phyloP scores from a whole-genome alignment of 2,797 vertebrate species.

The Linurgus olivaceus region DNA sequence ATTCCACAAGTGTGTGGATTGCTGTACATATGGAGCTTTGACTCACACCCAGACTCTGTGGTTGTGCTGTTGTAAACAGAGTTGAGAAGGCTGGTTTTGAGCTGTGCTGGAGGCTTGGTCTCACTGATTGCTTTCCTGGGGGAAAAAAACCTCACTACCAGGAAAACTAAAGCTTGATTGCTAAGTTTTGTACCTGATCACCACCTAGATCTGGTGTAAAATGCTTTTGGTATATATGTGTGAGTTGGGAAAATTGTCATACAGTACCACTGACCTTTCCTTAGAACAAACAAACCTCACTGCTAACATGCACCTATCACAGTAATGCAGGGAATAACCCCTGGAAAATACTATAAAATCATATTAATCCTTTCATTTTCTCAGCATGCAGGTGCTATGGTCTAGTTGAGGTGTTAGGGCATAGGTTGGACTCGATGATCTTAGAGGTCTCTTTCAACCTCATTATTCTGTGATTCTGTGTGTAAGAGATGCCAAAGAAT shows the following conservation, averaged over 20 bases:
- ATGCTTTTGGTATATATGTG: background rate
- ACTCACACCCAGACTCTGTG: background rate
- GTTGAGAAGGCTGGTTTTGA: background rate
- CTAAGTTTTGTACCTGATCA: background rate
- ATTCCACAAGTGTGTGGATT: background rate
- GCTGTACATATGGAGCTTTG: background rate
- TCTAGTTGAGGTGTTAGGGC: too few relatives aligned
- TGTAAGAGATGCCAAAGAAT: background rate
- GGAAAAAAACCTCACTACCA: accelerated
- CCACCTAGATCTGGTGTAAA: background rate
- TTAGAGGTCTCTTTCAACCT: too few relatives aligned
- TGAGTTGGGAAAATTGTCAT: background rate
- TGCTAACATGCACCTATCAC: background rate
- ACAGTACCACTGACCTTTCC: background rate
- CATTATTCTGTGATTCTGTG: too few relatives aligned
- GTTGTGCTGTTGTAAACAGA: constrained; percentile 1
- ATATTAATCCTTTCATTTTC: background rate
- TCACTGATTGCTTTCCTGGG: background rate
- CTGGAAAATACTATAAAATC: background rate
- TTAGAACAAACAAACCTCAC: background rate
- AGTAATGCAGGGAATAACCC: background rate
- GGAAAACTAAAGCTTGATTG: background rate
- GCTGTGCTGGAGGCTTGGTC: background rate
- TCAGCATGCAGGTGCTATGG: background rate
- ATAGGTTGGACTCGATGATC: too few relatives aligned